Conservation (phyloP, 2,888 invertebrate genomes). For the Microdon myrmicae region DNA sequence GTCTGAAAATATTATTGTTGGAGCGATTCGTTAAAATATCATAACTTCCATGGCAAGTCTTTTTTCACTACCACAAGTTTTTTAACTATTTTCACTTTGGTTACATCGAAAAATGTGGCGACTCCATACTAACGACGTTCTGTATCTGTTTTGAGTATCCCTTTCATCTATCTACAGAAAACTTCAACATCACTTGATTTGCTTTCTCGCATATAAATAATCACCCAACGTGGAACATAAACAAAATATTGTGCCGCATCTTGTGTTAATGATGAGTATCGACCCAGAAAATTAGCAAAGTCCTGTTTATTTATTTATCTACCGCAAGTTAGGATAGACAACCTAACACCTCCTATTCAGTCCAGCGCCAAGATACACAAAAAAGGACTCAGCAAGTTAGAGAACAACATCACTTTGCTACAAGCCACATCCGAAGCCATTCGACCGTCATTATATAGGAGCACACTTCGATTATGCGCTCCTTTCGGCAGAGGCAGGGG, state of each 20-base stretch:
- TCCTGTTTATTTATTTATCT: conserved; percentile 44
- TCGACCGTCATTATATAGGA: conserved; percentile 25
- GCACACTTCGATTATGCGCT: conserved; percentile 32
- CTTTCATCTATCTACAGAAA: no score
- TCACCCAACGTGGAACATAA: conserved; percentile 17
- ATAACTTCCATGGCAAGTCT: no score
- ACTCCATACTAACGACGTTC: no score
- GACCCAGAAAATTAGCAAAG: conserved; percentile 48
- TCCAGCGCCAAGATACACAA: conserved; percentile 3
- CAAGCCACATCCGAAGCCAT: conserved; percentile 7
- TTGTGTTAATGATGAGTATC: conserved; percentile 48
- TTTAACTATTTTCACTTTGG: no score
- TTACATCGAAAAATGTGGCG: no score
- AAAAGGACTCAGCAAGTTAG: background rate
- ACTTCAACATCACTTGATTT: no score
- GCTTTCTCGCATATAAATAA: conserved; percentile 42
- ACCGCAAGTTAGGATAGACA: conserved; percentile 16
- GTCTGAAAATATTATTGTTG: no score
- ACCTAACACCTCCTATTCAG: conserved; percentile 29
- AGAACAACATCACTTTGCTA: background rate
- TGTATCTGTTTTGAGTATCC: no score
- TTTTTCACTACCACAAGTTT: no score
- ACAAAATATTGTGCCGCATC: conserved; percentile 14
- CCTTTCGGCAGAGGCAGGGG: conserved; percentile 26
- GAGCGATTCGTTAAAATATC: no score